Evolutionary conservation across 2,797 vertebrate species (phyloP), one percentile per base, ranked within the genome.

Genomic region (Pangasius larnaudii): DNA sequence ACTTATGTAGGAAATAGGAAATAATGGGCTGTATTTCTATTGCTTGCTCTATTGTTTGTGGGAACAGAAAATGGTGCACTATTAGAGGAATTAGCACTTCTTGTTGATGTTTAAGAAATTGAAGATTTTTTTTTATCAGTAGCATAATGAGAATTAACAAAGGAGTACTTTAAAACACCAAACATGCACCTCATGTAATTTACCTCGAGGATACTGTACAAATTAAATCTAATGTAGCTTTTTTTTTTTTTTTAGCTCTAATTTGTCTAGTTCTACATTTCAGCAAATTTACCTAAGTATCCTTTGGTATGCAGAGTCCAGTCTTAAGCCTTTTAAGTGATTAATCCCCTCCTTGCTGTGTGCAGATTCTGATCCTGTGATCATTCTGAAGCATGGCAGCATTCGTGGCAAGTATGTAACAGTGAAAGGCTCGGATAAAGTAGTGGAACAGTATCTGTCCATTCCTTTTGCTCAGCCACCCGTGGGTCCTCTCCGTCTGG

Each of bases 381-480:
- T 96, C 46, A 89, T 92, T 86, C 93, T 95, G 13, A 87, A 81
- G 72, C 94, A 95, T 0, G 96, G 96, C 5, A 91, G 83, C 72
- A 84, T 96, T 56, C 94, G 89, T 87, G 96, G 96, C 3, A 59
- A 88, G 74, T 91, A 93, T 90, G 39, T 93, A 69, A 93, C 58
- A 5, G 94, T 96, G 3, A 96, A 95, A 87, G 95, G 94, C 83
- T 94, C 91, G 1, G 94, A 95, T 78, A 87, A 49, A 0, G 86
- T 93, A 5, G 92, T 95, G 86, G 92, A 96, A 84, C 90, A 94
- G 91, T 97, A 90, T 91, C 86, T 96, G 86, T 93, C 94, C 1
- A 83, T 97, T 69, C 96, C 96, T 5, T 97, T 95, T 90, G 96
- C 95, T 0, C 93, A 94, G 86, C 94, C 96, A 19, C 96, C 96